Evolutionary conservation across 2,888 invertebrate species (phyloP), one percentile per base, ranked within the genome.

Genomic region (Caenorhabditis sinica): DNA sequence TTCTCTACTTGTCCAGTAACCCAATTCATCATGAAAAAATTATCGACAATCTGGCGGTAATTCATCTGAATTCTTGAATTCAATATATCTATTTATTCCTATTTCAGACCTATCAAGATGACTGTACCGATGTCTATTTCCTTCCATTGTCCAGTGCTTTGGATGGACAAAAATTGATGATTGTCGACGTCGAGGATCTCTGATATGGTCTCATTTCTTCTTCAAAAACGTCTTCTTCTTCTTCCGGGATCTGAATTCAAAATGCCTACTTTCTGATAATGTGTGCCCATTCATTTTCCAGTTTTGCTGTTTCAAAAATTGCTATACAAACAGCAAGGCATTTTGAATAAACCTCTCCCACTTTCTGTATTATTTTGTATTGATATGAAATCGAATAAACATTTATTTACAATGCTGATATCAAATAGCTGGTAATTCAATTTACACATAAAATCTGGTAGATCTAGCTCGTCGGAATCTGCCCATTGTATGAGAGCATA

Each of bases 401-500:
- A 8, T 33, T 60, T 60, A 60, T 60, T 60, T 33, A 68, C 51
- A 45, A 66, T 23, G 6, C n/a, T 36, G 6, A n/a, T n/a, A n/a
- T n/a, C n/a, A 61, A 36, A 6, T 11, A 17, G 33, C 2, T 40
- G 1, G 4, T 23, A 20, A 9, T 25, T 15, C 8, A 43, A 56
- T 49, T 87, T 72, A 91, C 28, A 91, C 91, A 85, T 89, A 91
- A 81, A 91, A 91, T 13, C 74, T 58, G 0, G 90, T 72, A 15
- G 72, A 76, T 45, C 88, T 45, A 0, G 87, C 88, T 20, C 90
- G 83, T 23, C 90, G 84, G 61, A 87, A 90, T 9, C 89, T 75
- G 25, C 91, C 92, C 20, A 90, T 88, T 63, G 40, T 80, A 76
- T 92, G 92, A 3, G 86, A 80, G 66, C 92, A 92, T 36, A 86